These are phyloP conservation scores for Gastrophryne carolinensis DNA, from an alignment of 2,797 vertebrate genomes.

Conservation along the genomic window DNA sequence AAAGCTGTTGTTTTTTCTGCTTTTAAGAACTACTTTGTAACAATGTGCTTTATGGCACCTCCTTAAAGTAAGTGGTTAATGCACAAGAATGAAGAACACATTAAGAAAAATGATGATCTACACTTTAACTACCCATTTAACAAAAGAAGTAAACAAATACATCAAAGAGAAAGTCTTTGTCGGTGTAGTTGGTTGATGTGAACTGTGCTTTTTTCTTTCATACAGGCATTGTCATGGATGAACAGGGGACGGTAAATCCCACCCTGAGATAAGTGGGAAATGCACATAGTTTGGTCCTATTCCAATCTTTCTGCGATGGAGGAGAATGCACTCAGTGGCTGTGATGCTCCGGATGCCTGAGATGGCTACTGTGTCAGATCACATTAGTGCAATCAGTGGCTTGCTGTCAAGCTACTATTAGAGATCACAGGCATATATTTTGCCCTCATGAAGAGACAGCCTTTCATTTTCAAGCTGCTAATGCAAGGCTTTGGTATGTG, in stretches of 20 bases:
- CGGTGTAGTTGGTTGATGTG: not conserved
- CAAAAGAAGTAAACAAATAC: not conserved
- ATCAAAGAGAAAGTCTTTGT: not conserved
- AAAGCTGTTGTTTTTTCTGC: too few species aligned
- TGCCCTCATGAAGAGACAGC: not conserved
- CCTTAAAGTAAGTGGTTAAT: too few species aligned
- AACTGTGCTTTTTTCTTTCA: not conserved
- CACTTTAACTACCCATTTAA: not conserved
- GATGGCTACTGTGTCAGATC: not conserved
- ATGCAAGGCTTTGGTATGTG: not conserved
- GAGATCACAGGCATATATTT: not conserved
- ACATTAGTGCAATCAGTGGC: not conserved
- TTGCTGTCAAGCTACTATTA: not conserved
- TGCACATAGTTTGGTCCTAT: not conserved
- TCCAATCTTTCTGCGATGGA: not conserved
- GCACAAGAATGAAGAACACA: too few species aligned
- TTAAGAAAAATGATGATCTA: too few species aligned
- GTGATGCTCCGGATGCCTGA: not conserved
- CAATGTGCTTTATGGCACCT: too few species aligned
- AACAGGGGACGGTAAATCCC: not conserved
- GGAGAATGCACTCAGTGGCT: not conserved
- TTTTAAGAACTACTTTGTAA: too few species aligned
- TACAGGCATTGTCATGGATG: not conserved
- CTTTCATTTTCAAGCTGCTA: not conserved
- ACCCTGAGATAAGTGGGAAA: not conserved